Evolutionary conservation across 53 echinoderm and acorn worm genomes (phyloP), one percentile per base, ranked within the genome.

Genomic region (Paelopatides confundens): DNA sequence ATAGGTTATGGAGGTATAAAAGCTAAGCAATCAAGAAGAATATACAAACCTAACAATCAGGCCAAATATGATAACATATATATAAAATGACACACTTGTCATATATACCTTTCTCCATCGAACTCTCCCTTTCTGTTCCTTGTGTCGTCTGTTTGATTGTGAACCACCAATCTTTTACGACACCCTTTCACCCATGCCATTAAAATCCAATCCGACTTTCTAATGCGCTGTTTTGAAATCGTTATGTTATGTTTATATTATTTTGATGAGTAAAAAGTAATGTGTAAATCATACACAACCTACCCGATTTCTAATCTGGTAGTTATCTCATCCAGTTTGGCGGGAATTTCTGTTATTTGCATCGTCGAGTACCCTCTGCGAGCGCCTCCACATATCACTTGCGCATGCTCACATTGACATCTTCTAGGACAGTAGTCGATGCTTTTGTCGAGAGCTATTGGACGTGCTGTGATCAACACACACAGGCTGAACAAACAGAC

Each of bases 321-420:
- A 26, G 40, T 46, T 40, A 74, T 74, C 74, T 26, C 37, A 21
- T 74, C 74, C 39, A 74, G 17, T 40, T 23, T n/a, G 74, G 46
- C 27, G 10, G 74, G 74, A 43, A 74, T 46, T 26, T 36, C 46
- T 74, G 43, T 39, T 39, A 74, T 39, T 39, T 23, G 18, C 35
- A 39, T 74, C 39, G 29, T 40, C 10, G 46, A 12, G 74, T 46
- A 12, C 40, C 39, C 18, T 24, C 39, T 18, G 29, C 23, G 13
- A 0, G 74, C 38, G 39, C 74, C 74, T 46, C 74, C 74, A 13
- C 74, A 74, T 2, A 74, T 26, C 23, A 74, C 21, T 39, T 74
- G 74, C 23, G 74, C 46, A 46, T 74, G 74, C 74, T 46, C 39
- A n/a, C 74, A 74, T 27, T 26, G 74, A 29, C 74, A 74, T 39